phyloP scores from a whole-genome alignment of 2,113 vertebrate genomes.

The Chloroceryle aenea region DNA sequence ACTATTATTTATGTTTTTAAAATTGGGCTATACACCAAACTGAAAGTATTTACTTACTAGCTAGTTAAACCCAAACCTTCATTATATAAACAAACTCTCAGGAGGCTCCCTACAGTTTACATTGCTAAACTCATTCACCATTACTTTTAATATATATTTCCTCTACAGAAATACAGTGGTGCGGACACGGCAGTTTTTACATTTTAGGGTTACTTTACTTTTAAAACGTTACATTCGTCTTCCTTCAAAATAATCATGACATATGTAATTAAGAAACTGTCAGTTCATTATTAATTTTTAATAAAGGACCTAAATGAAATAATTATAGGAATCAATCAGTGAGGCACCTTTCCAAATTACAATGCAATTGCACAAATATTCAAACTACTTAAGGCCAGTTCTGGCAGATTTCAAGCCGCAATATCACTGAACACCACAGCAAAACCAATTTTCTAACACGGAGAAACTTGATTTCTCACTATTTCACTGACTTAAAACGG shows the following conservation, averaged over 20 bases:
- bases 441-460: conserved; percentile 2
- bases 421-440: conserved; percentile 3
- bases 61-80: conserved; percentile 67
- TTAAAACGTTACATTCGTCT: conserved; percentile 71
- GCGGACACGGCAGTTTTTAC: background rate
- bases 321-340: conserved; percentile 85
- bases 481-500: background rate
- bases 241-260: conserved; percentile 82
- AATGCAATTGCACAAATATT: conserved; percentile 76
- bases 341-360: conserved; percentile 79
- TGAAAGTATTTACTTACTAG: conserved; percentile 65
- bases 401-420: conserved; percentile 33
- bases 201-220: conserved; percentile 63
- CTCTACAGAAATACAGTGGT: background rate
- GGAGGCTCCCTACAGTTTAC: conserved; percentile 68
- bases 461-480: background rate
- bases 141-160: conserved; percentile 35
- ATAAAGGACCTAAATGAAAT: conserved; percentile 83
- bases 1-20: conserved; percentile 71
- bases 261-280: conserved; percentile 83
- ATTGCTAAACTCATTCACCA: conserved; percentile 61
- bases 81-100: conserved; percentile 73
- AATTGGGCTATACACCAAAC: conserved; percentile 56
- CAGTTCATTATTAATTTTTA: conserved; percentile 84
- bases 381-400: conserved; percentile 70